Percentiles rank a stretch among this genome's conserved stretches.
Evolutionary conservation across 1,140 invertebrate genomes (phyloP).

Genomic region (Apocrypta bakeri): DNA sequence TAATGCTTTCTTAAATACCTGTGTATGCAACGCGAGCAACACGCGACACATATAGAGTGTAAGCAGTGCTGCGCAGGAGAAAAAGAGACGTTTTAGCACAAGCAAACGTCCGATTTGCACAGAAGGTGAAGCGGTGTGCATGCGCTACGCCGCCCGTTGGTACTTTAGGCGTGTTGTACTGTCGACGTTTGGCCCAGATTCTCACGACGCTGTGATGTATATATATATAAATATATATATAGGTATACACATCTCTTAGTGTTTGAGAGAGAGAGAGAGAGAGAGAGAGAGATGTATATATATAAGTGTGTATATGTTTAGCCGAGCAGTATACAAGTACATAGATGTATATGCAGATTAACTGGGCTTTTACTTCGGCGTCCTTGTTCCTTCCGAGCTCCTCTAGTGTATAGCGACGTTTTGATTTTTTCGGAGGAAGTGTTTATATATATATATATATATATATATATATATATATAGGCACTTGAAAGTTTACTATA

Average conservation of each 20-base stretch:
- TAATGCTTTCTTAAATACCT: constrained; percentile 18
- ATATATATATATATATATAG: too few species aligned
- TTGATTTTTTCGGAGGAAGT: not conserved
- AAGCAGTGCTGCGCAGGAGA: not conserved
- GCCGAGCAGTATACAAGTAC: not conserved
- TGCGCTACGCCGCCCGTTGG: not conserved
- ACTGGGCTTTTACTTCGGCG: not conserved
- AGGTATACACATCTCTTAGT: too few species aligned
- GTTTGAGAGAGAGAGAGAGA: too few species aligned
- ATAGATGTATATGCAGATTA: not conserved
- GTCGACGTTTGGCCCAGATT: constrained; percentile 48
- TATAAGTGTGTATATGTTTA: too few species aligned
- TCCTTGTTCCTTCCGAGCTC: not conserved
- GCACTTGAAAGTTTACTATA: too few species aligned
- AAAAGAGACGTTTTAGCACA: constrained; percentile 2
- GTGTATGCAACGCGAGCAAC: not conserved
- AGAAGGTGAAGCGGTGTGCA: not conserved
- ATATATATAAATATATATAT: too few species aligned
- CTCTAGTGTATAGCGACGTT: not conserved
- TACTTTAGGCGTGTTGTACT: not conserved
- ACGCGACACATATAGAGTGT: not conserved
- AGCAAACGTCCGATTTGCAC: constrained; percentile 32
- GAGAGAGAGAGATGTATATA: too few species aligned
- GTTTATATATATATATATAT: too few species aligned
- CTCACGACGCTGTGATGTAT: not conserved